Base-by-base conservation (phyloP, 2,888 invertebrate genomes). In the Cynaeus angustus region DNA sequence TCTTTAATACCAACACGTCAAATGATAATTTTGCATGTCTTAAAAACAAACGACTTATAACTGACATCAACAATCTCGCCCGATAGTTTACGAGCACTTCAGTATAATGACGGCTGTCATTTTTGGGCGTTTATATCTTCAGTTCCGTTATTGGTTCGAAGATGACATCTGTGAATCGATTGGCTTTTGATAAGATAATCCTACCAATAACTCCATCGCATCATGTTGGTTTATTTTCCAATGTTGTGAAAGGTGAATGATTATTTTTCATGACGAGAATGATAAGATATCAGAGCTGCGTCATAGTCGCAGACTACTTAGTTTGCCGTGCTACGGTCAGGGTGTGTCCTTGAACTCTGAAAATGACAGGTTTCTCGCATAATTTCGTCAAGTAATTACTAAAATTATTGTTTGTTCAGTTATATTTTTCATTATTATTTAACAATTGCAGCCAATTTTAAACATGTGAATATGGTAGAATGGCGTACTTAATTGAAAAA, bases 181-280 rank as follows among this genome's bases (percentile, higher is more conserved):
- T 43, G 43, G 43, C 10, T 43, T 12, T 12, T 43, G 43, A 43
- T 33, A 33, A 33, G 33, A 33, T n/a, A 33, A 33, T 33, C 33
- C 21, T 7, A 33, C 33, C 43, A 43, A 43, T 43, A 3, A 12
- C n/a, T 7, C 7, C 28, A 28, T 28, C 28, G 5, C 5, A 28
- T 28, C 28, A 41, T 41, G 6, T 10, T 10, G 3, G n/a, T 41
- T 9, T 4, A 9, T 41, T 10, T 9, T 12, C 10, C 41, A 41
- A 9, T 3, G 12, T 14, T 43, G 43, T 43, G 12, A n/a, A 2
- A 8, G 43, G 14, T 10, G 14, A 43, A 43, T 43, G 12, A 10
- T 12, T 43, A 1, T 4, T 33, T 33, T 33, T 33, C 33, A 7
- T 6, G 1, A 33, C 33, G 33, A 2, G 3, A n/a, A 9, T 33